phyloP scores from a whole-genome alignment of 2,888 invertebrate species.

The Gymnosoma rotundatum region DNA sequence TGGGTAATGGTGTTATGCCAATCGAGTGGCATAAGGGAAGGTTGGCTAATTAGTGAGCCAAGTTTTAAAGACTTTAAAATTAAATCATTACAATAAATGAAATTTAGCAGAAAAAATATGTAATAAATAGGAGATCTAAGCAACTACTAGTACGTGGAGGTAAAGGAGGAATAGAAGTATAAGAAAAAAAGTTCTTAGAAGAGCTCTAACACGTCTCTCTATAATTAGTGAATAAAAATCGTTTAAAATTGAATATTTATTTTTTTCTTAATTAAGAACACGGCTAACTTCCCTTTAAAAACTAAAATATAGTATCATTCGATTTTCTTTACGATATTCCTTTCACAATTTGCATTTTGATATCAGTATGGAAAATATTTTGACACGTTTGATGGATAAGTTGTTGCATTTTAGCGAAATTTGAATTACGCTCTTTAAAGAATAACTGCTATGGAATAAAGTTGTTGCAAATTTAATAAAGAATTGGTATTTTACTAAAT shows the following conservation, averaged over 20 bases:
- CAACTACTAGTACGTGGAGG: too few relatives aligned
- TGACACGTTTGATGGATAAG: conserved; percentile 61
- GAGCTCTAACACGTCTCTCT: too few relatives aligned
- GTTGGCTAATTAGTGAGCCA: neutral
- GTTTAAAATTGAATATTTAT: too few relatives aligned
- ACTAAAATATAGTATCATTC: conserved; percentile 13
- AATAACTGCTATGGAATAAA: neutral
- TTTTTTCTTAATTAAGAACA: too few relatives aligned
- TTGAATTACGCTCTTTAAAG: conserved; percentile 29
- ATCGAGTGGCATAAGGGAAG: conserved; percentile 3
- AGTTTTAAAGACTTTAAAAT: too few relatives aligned
- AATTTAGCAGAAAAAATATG: too few relatives aligned
- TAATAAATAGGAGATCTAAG: too few relatives aligned
- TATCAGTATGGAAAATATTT: conserved; percentile 41
- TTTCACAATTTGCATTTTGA: conserved; percentile 19
- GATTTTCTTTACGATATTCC: conserved; percentile 10
- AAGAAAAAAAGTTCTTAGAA: too few relatives aligned
- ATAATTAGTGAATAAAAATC: too few relatives aligned
- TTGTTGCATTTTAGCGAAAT: conserved; percentile 20
- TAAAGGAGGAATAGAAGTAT: too few relatives aligned
- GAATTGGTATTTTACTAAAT: too few relatives aligned
- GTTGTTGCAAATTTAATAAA: neutral
- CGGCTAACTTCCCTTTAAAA: neutral
- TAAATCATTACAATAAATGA: too few relatives aligned
- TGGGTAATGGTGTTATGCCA: neutral